Evolutionary conservation across 2,797 vertebrate genomes (phyloP), one percentile per base, ranked within the genome.

Genomic region (Mus caroli): DNA sequence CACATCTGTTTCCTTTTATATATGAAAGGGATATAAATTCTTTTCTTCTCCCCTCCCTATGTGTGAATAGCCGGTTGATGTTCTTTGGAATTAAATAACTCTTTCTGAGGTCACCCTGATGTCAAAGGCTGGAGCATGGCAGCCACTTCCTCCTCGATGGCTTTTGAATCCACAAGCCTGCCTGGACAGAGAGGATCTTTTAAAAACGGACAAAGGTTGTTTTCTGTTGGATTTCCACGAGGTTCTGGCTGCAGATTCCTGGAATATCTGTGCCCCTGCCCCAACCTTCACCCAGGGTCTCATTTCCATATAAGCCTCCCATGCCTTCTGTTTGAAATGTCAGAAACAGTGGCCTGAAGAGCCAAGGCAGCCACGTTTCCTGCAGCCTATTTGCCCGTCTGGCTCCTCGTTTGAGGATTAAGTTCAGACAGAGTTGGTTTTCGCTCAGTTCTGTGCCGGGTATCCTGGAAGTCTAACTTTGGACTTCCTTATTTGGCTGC

Each of bases 1-100:
- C 98, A 98, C 98, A 98, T 98, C 98, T 98, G 98, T 98, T 99
- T 98, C 98, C 98, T 97, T 98, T 98, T 88, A 94, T 54, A 94
- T 93, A 92, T 95, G 96, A 95, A 98, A 97, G 93, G 88, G 96
- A 97, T 98, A 98, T 98, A 98, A 98, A 98, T 98, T 98, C 96
- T 97, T 97, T 88, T 87, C 75, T 84, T 73, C 15, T 6, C 69
- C 84, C 93, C 95, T 94, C 91, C 77, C 85, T 94, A 52, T 84
- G 97, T 90, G 89, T 92, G 97, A 96, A 94, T 95, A 97, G 92
- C 96, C 95, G 64, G 0, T 75, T 93, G 24, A 14, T 95, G 96
- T 93, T 97, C 92, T 95, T 95, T 92, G 94, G 92, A 97, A 92
- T 97, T 94, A 90, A 97, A 95, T 96, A 79, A 62, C 95, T 19